A percentile compares a stretch with the other conserved stretches of the same genome.
phyloP scores from a whole-genome alignment of 1,140 invertebrate species.

The Rhopalosiphum padi region DNA sequence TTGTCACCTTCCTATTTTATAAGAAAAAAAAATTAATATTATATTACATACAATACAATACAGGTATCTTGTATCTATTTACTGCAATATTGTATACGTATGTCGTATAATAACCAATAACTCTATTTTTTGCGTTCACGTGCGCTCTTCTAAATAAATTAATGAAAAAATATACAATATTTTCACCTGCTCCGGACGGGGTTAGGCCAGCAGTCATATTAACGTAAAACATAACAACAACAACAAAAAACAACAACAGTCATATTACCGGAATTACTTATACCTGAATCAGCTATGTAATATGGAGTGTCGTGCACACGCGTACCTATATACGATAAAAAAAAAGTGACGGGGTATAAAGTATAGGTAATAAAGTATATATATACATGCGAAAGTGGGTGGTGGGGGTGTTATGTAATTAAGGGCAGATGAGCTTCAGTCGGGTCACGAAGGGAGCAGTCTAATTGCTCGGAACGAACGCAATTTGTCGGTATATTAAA shows the following conservation, averaged over 20 bases:
- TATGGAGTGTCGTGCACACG: background rate
- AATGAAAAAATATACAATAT: background rate
- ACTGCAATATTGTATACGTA: background rate
- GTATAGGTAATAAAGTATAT: background rate
- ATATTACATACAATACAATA: background rate
- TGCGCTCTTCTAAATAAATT: background rate
- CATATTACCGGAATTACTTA: background rate
- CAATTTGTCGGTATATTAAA: slow-evolving; percentile 56
- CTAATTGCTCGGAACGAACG: slow-evolving; percentile 57
- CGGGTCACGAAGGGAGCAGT: slow-evolving; percentile 56
- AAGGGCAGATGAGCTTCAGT: slow-evolving; percentile 53
- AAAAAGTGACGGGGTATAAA: slow-evolving; percentile 1
- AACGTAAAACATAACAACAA: slow-evolving; percentile 14
- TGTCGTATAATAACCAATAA: background rate
- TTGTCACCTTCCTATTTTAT: background rate
- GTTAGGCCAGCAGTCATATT: background rate
- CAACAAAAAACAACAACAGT: background rate
- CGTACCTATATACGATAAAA: background rate
- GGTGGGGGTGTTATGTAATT: slow-evolving; percentile 25
- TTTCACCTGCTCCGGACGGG: slow-evolving; percentile 8
- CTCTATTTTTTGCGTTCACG: background rate
- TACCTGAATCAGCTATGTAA: background rate
- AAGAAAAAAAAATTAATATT: too few species aligned
- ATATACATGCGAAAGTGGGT: background rate
- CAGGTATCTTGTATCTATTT: too few species aligned